Evolutionary conservation across 2,797 vertebrate species (phyloP), one percentile per base, ranked within the genome.

Genomic region (Toxotes lorentzi): DNA sequence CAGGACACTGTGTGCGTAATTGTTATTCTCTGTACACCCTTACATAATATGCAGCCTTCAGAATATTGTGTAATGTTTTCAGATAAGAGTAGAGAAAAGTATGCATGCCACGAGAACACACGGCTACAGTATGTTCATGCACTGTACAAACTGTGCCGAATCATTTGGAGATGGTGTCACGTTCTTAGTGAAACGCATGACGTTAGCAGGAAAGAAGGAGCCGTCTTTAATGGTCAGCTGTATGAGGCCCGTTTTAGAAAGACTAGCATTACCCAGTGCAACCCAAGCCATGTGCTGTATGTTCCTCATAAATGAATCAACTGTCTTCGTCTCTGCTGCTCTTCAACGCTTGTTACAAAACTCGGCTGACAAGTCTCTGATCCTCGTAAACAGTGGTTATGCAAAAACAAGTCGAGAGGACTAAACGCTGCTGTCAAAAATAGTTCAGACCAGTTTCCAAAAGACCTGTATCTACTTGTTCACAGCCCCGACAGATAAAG

Each of bases 11-110:
- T 83, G 27, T 78, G 53, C 68, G 35, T 73, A 80, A 73, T 88
- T 85, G 78, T 86, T 83, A 45, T 19, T 60, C 32, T 5, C 27
- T 17, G 34, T 41, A 67, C 70, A 6, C 50, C 4, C 54, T 95
- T 91, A 82, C 70, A 54, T 87, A 91, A 93, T 13, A 41, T 0
- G 7, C 61, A 72, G 75, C 81, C 83, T 87, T 89, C 82, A 41
- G 76, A 79, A 73, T 89, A 82, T 90, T 91, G 86, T 85, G 83
- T 79, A 92, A 93, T 85, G 17, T 73, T 80, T 77, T 34, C 58
- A 83, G 88, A 86, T 89, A 85, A 85, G 67, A 70, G 58, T 5
- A 56, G 47, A 84, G 64, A 62, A 69, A 81, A 68, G 47, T 54
- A 47, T 70, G 73, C 24, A 43, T 70, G 73, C 24, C 21, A 69